Evolutionary conservation across 2,888 invertebrate genomes (phyloP).

Genomic region (Cephus pulcher): DNA sequence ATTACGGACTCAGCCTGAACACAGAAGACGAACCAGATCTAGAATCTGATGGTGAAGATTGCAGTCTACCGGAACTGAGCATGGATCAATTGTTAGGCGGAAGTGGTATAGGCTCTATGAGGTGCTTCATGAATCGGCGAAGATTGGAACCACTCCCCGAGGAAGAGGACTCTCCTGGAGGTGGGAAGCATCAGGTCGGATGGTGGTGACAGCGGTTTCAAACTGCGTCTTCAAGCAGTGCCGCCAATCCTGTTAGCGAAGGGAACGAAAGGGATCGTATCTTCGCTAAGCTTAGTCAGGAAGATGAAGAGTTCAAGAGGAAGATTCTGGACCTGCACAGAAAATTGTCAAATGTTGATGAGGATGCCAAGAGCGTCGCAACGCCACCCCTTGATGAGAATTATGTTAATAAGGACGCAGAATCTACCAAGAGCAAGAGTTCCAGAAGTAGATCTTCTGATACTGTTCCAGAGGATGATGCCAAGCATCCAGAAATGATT

Average conservation of each 20-base stretch:
- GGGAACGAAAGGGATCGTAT: conserved; percentile 45
- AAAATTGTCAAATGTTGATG: conserved; percentile 41
- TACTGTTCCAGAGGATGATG: neutral
- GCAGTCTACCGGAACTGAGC: conserved; percentile 54
- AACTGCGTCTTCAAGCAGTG: conserved; percentile 40
- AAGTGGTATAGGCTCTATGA: conserved; percentile 54
- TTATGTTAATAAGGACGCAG: neutral
- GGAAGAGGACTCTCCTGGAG: conserved; percentile 77
- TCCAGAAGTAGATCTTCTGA: neutral
- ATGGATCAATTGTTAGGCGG: conserved; percentile 60
- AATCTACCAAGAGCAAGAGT: neutral
- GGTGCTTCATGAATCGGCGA: conserved; percentile 71
- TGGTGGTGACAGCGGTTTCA: conserved; percentile 66
- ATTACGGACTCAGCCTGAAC: conserved; percentile 53
- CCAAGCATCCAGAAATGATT: conserved; percentile 9
- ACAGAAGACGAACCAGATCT: conserved; percentile 79
- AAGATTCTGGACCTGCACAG: conserved; percentile 61
- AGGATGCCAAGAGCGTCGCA: conserved; percentile 17
- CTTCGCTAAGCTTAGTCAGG: conserved; percentile 55
- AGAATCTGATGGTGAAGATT: conserved; percentile 51
- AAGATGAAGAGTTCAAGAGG: conserved; percentile 61
- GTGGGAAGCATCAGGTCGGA: conserved; percentile 59
- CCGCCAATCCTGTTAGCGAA: conserved; percentile 24
- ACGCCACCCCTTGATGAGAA: conserved; percentile 26
- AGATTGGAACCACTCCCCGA: conserved; percentile 85